Base-by-base conservation (phyloP, 1,140 invertebrate genomes). In the Metaphire vulgaris region DNA sequence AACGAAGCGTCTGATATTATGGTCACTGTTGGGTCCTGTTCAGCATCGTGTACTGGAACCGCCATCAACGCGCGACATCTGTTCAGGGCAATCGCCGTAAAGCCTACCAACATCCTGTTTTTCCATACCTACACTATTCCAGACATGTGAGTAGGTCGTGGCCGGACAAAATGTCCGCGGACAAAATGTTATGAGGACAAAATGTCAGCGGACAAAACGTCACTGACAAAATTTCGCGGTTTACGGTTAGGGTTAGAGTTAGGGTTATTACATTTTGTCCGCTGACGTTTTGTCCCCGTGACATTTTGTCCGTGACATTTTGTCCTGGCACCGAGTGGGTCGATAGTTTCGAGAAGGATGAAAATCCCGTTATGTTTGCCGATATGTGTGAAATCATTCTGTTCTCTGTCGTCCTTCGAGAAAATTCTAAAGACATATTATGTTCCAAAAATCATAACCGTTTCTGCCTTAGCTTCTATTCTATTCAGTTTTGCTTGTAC, bases 101-200 rank as follows among this genome's bases (percentile, higher is more conserved):
- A 28, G n/a, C 32, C 32, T 26, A 29, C 72, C 0, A 0, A 33
- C 0, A 29, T 73, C 26, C 29, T 34, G 0, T 56, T 73, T 34
- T 73, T 73, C n/a, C 72, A 73, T 41, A 73, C 72, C 30, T 73
- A 34, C 72, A 41, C 32, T 16, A 29, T 32, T n/a, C 31, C 33
- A 2, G 69, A 33, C 26, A n/a, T 71, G 69, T 68, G 67, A 68
- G 67, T 21, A 1, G n/a, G n/a, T n/a, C n/a, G n/a, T n/a, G n/a
- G n/a, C n/a, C n/a, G n/a, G n/a, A n/a, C n/a, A n/a, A n/a, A n/a
- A n/a, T n/a, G n/a, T n/a, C n/a, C n/a, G n/a, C n/a, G n/a, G n/a
- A n/a, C n/a, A n/a, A n/a, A n/a, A n/a, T n/a, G n/a, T n/a, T n/a
- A n/a, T n/a, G n/a, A n/a, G n/a, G n/a, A n/a, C n/a, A n/a, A n/a